Base-by-base conservation (phyloP, 2,113 vertebrate genomes). In the Tenrec ecaudatus region DNA sequence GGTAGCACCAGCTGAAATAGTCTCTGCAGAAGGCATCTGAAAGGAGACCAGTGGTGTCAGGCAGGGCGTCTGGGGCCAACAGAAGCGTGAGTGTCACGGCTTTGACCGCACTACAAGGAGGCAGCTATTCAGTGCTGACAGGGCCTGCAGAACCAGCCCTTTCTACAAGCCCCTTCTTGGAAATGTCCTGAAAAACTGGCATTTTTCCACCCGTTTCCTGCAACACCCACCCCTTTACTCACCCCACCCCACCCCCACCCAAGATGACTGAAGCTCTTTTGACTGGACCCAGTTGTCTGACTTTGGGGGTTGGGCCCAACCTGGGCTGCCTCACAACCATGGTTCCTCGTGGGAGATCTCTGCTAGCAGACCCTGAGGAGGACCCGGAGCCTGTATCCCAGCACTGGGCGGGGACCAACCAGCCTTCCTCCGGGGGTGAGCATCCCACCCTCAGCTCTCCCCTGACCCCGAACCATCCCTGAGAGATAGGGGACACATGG, bases 1-100 rank as follows among this genome's bases (percentile, higher is more conserved):
- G 97, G 86, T 98, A 96, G 92, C 99, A 99, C 99, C 99, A 99
- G 92, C 73, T 98, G 95, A 98, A 98, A 94, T 86, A 90, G 91
- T 98, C 98, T 69, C 80, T 85, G 93, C 98, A 98, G 92, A 91
- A 58, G 75, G 71, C 4, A 3, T 92, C 98, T 98, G 95, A 33
- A 93, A 94, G 47, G 14, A 94, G 85, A 75, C 76, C 17, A 76
- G 0, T 33, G 1, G 0, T 1, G 0, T 82, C 1, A 92, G 90
- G 3, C 9, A 31, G 29, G 29, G 27, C 4, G 29, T 1, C 29
- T 19, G 8, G 0, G 1, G 25, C 66, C 33, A 19, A 25, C 6
- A 33, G 6, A 27, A 25, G 9, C 17, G 3, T 3, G 6, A 2
- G 25, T 43, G 2, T 71, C 3, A 3, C 10, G 2, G 10, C 47